Conservation (phyloP, 1,140 invertebrate genomes). For the Ceratina calcarata region DNA sequence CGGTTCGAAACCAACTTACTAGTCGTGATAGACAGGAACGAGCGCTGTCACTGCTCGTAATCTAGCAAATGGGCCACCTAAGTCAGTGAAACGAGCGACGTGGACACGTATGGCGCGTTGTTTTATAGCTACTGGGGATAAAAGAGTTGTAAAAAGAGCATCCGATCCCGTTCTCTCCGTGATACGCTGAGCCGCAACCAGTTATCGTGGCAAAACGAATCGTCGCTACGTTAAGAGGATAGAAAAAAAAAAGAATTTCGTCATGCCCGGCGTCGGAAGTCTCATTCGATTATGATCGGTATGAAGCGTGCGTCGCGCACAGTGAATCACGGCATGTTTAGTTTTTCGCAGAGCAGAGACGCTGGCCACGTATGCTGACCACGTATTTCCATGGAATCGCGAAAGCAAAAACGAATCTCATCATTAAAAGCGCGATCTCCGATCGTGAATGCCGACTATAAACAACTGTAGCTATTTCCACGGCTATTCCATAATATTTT, state of each 20-base stretch:
- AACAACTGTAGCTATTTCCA: conserved; percentile 12
- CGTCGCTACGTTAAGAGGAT: background rate
- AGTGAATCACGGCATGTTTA: conserved; percentile 12
- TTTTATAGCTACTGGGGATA: background rate
- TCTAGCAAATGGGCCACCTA: conserved; percentile 21
- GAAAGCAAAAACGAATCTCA: conserved; percentile 37
- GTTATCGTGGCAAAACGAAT: background rate
- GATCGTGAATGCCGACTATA: conserved; percentile 34
- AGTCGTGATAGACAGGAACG: conserved; percentile 1
- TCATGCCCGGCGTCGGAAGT: background rate
- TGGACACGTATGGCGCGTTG: background rate
- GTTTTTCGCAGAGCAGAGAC: conserved; percentile 22
- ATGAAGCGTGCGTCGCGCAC: background rate
- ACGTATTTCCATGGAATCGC: conserved; percentile 42
- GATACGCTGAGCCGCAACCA: background rate
- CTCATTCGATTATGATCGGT: conserved; percentile 18
- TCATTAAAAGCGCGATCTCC: conserved; percentile 44
- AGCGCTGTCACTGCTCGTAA: conserved; percentile 25
- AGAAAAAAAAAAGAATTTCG: background rate
- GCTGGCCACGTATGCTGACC: conserved; percentile 18
- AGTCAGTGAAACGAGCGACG: conserved; percentile 30
- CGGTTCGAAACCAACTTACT: conserved; percentile 6
- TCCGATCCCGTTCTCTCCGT: background rate
- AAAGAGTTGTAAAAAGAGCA: conserved; percentile 3
- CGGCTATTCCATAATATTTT: background rate